Percentiles rank a stretch among this genome's conserved stretches.
Conservation (phyloP, 1,140 invertebrate species). For the Homalodisca vitripennis region DNA sequence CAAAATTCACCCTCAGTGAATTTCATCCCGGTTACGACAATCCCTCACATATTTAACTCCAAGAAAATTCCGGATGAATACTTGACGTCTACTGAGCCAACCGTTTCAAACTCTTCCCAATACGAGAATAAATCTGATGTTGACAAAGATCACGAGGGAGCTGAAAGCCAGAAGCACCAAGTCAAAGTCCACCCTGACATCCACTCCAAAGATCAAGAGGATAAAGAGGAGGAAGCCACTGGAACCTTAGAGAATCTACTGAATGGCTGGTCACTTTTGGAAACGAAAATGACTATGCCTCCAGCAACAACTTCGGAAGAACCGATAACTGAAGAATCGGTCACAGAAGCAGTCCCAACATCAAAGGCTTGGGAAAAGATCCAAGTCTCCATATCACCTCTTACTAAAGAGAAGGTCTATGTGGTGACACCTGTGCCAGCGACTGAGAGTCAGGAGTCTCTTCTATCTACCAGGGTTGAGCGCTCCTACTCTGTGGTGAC, state of each 20-base stretch:
- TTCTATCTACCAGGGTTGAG: conserved; percentile 27
- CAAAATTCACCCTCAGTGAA: conserved; percentile 43
- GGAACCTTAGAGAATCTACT: conserved; percentile 17
- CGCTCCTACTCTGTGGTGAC: conserved; percentile 30
- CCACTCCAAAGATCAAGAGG: conserved; percentile 39
- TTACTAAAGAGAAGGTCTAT: conserved; percentile 74
- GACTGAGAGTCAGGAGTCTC: conserved; percentile 10
- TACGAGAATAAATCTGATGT: conserved; percentile 36
- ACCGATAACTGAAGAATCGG: neutral
- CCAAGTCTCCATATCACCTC: conserved; percentile 65
- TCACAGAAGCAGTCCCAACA: conserved; percentile 24
- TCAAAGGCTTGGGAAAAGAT: conserved; percentile 58
- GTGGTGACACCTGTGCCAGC: conserved; percentile 63
- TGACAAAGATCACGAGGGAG: conserved; percentile 54
- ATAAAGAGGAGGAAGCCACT: neutral
- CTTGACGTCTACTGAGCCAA: conserved; percentile 59
- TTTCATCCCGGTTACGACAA: conserved; percentile 28
- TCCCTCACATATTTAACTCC: conserved; percentile 54
- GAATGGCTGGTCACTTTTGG: conserved; percentile 38
- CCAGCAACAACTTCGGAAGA: conserved; percentile 40
- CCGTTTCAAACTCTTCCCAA: conserved; percentile 42
- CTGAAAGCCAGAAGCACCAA: conserved; percentile 52
- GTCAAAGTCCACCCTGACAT: conserved; percentile 41
- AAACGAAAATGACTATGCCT: conserved; percentile 37
- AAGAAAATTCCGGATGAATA: conserved; percentile 77